Evolutionary conservation across 2,113 vertebrate genomes (phyloP), one percentile per base, ranked within the genome.

Genomic region (Promerops cafer): DNA sequence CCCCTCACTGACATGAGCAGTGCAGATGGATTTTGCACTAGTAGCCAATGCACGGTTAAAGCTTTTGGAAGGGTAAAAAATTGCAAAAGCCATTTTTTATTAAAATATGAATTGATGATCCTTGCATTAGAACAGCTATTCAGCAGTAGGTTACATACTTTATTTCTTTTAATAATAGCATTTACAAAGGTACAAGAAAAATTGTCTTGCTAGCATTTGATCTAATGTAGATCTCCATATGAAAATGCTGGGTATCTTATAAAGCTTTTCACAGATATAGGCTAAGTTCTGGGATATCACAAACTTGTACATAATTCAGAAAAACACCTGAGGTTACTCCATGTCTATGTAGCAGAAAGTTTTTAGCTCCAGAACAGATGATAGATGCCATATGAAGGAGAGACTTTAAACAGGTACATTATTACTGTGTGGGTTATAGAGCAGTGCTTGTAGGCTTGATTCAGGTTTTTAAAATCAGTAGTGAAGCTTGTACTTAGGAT

Each of bases 201-300:
- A 94, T 27, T 39, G 24, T 93, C 87, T 74, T 95, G 64, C 89
- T 97, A 94, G 50, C 71, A 74, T 69, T 82, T 98, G 96, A 98
- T 97, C 96, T 98, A 98, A 98, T 95, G 94, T 96, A 98, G 96
- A 98, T 96, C 94, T 97, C 93, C 89, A 66, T 77, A 89, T 31
- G 31, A 96, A 92, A 96, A 96, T 74, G 60, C 28, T 78, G 90
- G 72, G 50, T 94, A 54, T 84, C 16, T 91, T 82, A 86, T 90
- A 97, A 96, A 98, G 87, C 68, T 97, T 97, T 98, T 98, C 97
- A 98, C 97, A 98, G 94, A 84, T 91, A 92, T 71, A 92, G 91
- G 97, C 97, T 97, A 98, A 97, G 97, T 98, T 98, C 97, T 98
- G 91, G 95, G 89, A 79, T 79, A 95, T 79, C 60, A 94, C 89